Evolutionary conservation across 2,113 vertebrate species (phyloP), one percentile per base, ranked within the genome.

Genomic region (Myrmecophaga tridactyla): DNA sequence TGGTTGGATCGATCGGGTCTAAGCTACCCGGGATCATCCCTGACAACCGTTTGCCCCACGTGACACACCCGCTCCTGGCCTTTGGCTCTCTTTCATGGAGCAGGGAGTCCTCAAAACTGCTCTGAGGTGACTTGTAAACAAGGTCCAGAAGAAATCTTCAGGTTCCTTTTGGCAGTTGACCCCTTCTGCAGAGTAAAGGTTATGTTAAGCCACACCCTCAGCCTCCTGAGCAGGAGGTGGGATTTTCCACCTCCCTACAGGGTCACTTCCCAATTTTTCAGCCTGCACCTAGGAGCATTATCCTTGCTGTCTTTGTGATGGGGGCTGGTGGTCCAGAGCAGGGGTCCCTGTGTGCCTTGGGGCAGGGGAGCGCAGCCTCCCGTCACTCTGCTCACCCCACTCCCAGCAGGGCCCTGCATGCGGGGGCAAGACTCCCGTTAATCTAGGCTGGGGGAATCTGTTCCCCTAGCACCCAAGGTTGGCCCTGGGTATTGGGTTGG

Each of bases 201-300:
- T 5, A 13, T 51, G 48, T 13, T 51, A 51, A n/a, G 48, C 48
- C 48, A 12, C 48, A 13, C 14, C 48, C 97, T 96, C 90, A 88
- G 81, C 14, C 77, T 89, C 72, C 88, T 92, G 96, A 31, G 39
- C 72, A 91, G 39, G 34, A 96, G 90, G 58, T 78, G 96, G 96
- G 96, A 94, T 97, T 97, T 97, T 95, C 97, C 97, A 94, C 39
- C 56, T 36, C 36, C 14, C 17, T 3, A 41, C 31, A 63, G 70
- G 39, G 34, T 63, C 82, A 96, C 94, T 97, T 97, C 96, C 90
- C 89, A 92, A 90, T 97, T 97, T 86, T 80, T 89, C 76, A 60
- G 53, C 41, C 65, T 48, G 48, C 34, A 15, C 78, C 91, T 89
- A 73, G 85, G 95, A 86, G 48, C 53, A 90, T 69, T 58, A 3